Evolutionary conservation across 2,888 invertebrate species (phyloP), one percentile per base, ranked within the genome.

Genomic region (Hirtodrosophila alboralis): DNA sequence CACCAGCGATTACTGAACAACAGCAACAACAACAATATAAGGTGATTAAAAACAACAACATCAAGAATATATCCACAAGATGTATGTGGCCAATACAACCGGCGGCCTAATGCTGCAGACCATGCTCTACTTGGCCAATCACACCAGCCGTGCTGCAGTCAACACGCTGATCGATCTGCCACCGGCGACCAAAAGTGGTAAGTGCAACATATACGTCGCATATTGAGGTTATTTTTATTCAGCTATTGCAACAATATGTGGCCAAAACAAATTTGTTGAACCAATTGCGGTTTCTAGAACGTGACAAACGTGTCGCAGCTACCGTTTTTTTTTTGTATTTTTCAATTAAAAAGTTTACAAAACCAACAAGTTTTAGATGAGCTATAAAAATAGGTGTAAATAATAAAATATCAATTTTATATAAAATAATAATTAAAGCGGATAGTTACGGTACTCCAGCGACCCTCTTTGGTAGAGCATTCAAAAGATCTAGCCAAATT

Each of bases 71-170:
- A 13, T 38, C 1, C 34, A n/a, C 41, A 72, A 49, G 37, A 90
- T 90, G 89, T 87, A 87, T 65, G 84, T 90, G 56, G 80, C 88
- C 43, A 90, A 90, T 58, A 76, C 88, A n/a, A 90, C 90, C 3
- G 88, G 89, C 62, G 90, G 91, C 74, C 75, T 90, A 45, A 88
- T 91, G 87, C 84, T 91, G 63, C 90, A 91, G 75, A 90, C 91
- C 27, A 90, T 91, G 90, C 76, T 91, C 48, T 91, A 90, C 70
- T 79, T 91, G 78, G 90, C 91, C 10, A 90, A 90, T 77, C 89
- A 90, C 52, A 89, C 90, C 14, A 89, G 88, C 68, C 74, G 89
- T 31, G 88, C 87, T 4, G 87, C 89, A 13, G 84, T 88, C 44
- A 89, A 89, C 58, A 87, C 90, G 9, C 60, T 90, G 48, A 86